Evolutionary conservation across 2,888 invertebrate species (phyloP), one percentile per base, ranked within the genome.

Genomic region (Drosophila acutilabella): DNA sequence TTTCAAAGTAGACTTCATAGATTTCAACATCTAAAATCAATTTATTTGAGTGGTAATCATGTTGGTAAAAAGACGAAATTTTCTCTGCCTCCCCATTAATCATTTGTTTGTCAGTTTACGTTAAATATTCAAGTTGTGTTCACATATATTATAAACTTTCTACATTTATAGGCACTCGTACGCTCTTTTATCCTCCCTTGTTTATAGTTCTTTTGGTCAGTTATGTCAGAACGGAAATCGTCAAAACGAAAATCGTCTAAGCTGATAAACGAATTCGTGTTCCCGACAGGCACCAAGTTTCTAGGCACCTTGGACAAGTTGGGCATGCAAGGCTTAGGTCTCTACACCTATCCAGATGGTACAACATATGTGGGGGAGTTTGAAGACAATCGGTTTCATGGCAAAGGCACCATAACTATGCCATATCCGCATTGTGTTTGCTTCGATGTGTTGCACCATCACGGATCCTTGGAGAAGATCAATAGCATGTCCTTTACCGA

Each of bases 331-430:
- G 94, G 94, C 13, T 88, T 86, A 53, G 95, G 95, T 36, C 89
- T 89, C 14, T 96, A 94, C 87, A 91, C 89, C 0, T 94, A 94
- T 88, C 94, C 94, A 1, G 94, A 95, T 87, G 94, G 95, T 93
- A 93, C 93, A 93, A 69, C 95, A 95, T 84, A 91, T 95, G 20
- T 92, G 90, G 71, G 96, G 94, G 86, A 94, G 94, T 0, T 93
- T 93, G 73, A 95, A 94, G 1, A 79, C n/a, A 85, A 80, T 10
- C 61, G 67, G 1, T 94, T 94, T 54, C 93, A 93, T 59, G 92
- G 96, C 20, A 92, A 92, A 0, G 96, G 95, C 1, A 64, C 47
- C 4, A 59, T 90, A 0, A 57, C 67, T 3, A 23, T 83, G 4
- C 61, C 67, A 0, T 14, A 65, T 0, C 84, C 90, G 0, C 61